phyloP scores from a whole-genome alignment of 2,113 vertebrate genomes.

The Amphiprion ocellaris region DNA sequence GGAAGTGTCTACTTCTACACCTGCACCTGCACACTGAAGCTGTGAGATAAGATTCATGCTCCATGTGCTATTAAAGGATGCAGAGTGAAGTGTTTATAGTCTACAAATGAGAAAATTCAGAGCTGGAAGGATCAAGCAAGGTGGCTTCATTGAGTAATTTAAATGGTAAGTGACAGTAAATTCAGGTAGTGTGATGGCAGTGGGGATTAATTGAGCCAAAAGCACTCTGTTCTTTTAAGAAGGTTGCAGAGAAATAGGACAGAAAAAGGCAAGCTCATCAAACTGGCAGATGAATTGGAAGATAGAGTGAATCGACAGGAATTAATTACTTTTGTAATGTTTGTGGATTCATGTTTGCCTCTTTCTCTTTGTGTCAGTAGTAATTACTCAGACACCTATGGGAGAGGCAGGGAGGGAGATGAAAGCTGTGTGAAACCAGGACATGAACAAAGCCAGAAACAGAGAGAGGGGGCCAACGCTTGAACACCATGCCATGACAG shows the following conservation, averaged over 20 bases:
- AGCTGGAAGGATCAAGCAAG: conserved; percentile 29
- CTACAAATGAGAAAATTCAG: conserved; percentile 41
- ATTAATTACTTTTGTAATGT: conserved; percentile 69
- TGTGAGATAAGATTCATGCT: conserved; percentile 45
- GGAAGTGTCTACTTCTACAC: conserved; percentile 13
- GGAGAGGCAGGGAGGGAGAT: conserved; percentile 67
- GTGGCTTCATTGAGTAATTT: conserved; percentile 48
- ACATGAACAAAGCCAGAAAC: conserved; percentile 75
- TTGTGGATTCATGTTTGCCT: conserved; percentile 66
- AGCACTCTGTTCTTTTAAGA: conserved; percentile 13
- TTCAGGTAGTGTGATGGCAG: conserved; percentile 26
- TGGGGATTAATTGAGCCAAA: conserved; percentile 35
- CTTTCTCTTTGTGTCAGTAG: conserved; percentile 69
- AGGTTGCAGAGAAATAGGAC: conserved; percentile 29
- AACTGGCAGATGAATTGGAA: conserved; percentile 50
- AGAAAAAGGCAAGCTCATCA: conserved; percentile 50
- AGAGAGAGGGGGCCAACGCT: conserved; percentile 67
- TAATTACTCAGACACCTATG: conserved; percentile 68
- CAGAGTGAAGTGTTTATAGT: conserved; percentile 37
- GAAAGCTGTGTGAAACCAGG: conserved; percentile 77
- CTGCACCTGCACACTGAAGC: conserved; percentile 37
- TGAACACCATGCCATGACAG: conserved; percentile 78
- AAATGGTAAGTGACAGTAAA: conserved; percentile 50
- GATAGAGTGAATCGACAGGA: conserved; percentile 61
- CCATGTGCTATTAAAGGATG: conserved; percentile 42